phyloP scores from a whole-genome alignment of 2,797 vertebrate genomes.

The Melanotaenia maccullochi region DNA sequence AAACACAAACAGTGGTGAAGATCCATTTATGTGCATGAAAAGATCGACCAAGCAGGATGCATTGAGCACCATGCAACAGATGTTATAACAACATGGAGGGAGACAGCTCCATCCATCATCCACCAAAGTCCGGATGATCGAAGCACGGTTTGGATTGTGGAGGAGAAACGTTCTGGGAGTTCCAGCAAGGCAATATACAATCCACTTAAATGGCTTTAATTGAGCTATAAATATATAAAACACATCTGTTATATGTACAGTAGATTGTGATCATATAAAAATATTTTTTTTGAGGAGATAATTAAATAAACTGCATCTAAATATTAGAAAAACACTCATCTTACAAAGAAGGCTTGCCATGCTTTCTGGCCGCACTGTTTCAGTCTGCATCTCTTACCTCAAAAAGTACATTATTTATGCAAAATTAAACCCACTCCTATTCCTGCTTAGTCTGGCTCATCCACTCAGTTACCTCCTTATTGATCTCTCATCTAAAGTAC shows the following conservation, averaged over 20 bases:
- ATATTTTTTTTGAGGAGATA: constrained; percentile 21
- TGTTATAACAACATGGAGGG: constrained; percentile 74
- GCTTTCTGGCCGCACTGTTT: constrained; percentile 18
- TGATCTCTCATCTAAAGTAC: constrained; percentile 77
- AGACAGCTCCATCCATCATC: constrained; percentile 80
- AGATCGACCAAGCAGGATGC: constrained; percentile 45
- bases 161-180: constrained; percentile 54
- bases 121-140: constrained; percentile 72
- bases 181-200: constrained; percentile 60
- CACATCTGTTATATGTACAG: constrained; percentile 30
- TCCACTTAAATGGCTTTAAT: constrained; percentile 53
- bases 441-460: constrained; percentile 78
- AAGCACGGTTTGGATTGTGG: constrained; percentile 67
- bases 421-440: constrained; percentile 80
- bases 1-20: constrained; percentile 37
- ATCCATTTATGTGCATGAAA: constrained; percentile 50
- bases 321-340: constrained; percentile 37
- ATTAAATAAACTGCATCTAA: constrained; percentile 37
- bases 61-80: constrained; percentile 73
- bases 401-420: constrained; percentile 81
- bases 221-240: constrained; percentile 48
- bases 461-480: constrained; percentile 77
- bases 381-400: constrained; percentile 32
- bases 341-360: constrained; percentile 21
- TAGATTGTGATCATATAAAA: constrained; percentile 38